Base-by-base conservation (phyloP, 2,888 invertebrate species). In the Scaptomyza caliginosa region DNA sequence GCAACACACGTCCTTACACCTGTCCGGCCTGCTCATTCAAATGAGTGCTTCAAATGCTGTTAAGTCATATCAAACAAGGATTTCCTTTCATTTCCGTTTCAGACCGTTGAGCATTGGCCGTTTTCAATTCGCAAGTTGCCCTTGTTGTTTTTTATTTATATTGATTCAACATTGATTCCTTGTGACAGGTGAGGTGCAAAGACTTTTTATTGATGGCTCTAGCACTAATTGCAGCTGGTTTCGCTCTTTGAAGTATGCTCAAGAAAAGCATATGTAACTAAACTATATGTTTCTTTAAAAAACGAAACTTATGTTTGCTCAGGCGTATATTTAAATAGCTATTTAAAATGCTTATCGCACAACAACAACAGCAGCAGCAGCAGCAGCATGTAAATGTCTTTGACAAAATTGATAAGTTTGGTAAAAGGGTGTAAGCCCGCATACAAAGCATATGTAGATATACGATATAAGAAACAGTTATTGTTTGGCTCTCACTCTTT, bases 1-100 rank as follows among this genome's bases (percentile, higher is more conserved):
- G n/a, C n/a, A n/a, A n/a, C 2, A 24, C 8, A 17, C 23, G n/a
- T n/a, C n/a, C 57, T 50, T 40, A 34, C 40, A 68, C 78, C 60
- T 77, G 69, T 45, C 42, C 49, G 50, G 6, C 30, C 32, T 57
- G 26, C 34, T 66, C 57, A 74, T 82, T 64, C 40, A 69, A 79
- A 75, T 77, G 51, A 49, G 54, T 32, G 38, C 36, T 45, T 13
- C 17, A 36, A 30, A 26, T 13, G 34, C 39, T 28, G 39, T n/a
- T 13, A n/a, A 59, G 30, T 23, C 19, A 54, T 63, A 62, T 36
- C 46, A 51, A 46, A 58, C 38, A 45, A 30, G 30, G 23, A 49
- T 51, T 51, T 38, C 21, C 17, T 39, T 58, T 65, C 36, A 58
- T 34, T 30, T 21, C 8, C 42, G 39, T 21, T 36, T 34, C 19